These are phyloP conservation scores for Tetragonisca angustula DNA, from an alignment of 2,888 invertebrate genomes.

Conservation along the genomic window DNA sequence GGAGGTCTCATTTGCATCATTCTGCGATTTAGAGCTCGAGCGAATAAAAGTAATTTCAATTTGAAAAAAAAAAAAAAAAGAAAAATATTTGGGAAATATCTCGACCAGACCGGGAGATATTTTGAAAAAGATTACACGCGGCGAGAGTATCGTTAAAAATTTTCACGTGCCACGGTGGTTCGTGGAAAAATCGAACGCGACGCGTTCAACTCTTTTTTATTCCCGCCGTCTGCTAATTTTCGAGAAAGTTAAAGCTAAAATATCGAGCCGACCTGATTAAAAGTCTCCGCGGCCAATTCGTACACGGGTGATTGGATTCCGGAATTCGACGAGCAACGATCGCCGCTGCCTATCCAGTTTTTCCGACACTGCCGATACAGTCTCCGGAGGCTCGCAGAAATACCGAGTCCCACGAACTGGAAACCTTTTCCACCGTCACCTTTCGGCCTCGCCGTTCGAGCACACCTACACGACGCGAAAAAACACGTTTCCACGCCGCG, in stretches of 20 bases:
- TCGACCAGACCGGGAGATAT: too few relatives aligned
- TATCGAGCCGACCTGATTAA: neutral
- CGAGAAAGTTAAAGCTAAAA: neutral
- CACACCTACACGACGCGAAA: neutral
- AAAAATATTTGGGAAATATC: too few relatives aligned
- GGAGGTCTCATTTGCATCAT: too few relatives aligned
- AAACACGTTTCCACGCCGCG: neutral
- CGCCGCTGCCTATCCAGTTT: neutral
- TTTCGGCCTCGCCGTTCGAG: neutral
- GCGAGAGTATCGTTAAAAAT: too few relatives aligned
- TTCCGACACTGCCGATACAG: conserved; percentile 14
- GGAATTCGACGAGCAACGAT: conserved; percentile 10
- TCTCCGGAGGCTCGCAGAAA: neutral
- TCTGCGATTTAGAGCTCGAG: too few relatives aligned
- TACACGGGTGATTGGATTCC: neutral
- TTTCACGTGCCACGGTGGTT: too few relatives aligned
- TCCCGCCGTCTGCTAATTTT: neutral
- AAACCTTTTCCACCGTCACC: conserved; percentile 16
- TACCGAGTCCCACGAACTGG: conserved; percentile 13
- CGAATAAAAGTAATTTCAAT: too few relatives aligned
- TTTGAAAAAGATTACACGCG: too few relatives aligned
- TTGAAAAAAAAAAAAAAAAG: too few relatives aligned
- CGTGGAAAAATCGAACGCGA: neutral
- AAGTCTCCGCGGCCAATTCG: neutral
- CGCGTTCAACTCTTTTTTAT: neutral